Conservation (phyloP, 2,113 vertebrate species). For the Scortum barcoo region DNA sequence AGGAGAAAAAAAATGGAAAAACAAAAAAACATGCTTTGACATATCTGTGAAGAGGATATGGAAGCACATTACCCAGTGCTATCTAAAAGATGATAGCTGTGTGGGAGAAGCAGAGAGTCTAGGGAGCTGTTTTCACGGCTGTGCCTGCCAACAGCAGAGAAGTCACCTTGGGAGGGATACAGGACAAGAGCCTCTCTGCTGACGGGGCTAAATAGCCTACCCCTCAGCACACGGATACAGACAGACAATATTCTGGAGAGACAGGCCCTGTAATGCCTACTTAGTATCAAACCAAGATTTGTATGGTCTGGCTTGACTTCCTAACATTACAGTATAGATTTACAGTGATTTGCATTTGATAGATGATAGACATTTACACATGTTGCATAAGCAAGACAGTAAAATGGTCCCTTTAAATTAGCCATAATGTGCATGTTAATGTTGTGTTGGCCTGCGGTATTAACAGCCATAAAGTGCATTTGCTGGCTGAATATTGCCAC, state of each 20-base stretch:
- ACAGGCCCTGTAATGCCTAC: neutral
- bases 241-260: slow-evolving; percentile 16
- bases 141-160: slow-evolving; percentile 72
- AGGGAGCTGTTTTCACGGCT: slow-evolving; percentile 48
- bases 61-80: slow-evolving; percentile 35
- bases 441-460: neutral
- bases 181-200: slow-evolving; percentile 64
- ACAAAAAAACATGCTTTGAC: slow-evolving; percentile 28
- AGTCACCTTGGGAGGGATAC: slow-evolving; percentile 78
- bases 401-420: neutral
- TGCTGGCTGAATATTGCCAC: neutral
- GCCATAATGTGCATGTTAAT: neutral
- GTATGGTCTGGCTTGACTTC: neutral
- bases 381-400: neutral
- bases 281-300: slow-evolving; percentile 16
- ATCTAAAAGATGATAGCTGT: slow-evolving; percentile 40
- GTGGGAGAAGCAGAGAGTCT: slow-evolving; percentile 53
- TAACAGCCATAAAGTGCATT: neutral
- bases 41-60: slow-evolving; percentile 23
- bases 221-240: slow-evolving; percentile 28
- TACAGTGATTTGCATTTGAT: neutral
- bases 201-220: slow-evolving; percentile 67
- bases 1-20: neutral
- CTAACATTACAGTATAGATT: neutral
- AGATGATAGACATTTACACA: neutral